Evolutionary conservation across 2,888 invertebrate genomes (phyloP).

Genomic region (Meghimatium bilineatum): DNA sequence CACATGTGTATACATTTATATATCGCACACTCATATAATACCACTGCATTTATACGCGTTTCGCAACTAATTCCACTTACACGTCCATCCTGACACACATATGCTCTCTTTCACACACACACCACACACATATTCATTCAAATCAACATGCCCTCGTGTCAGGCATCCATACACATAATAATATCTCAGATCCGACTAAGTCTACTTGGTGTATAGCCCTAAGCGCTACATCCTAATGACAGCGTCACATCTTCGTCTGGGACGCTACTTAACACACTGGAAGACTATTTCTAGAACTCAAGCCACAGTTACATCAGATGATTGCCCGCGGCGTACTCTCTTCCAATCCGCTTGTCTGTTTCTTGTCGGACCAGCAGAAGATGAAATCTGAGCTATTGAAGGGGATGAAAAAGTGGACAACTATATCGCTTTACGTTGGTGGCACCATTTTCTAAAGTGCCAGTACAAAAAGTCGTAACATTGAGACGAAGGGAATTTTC

Average conservation of each 20-base stretch:
- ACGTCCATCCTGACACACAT: no score
- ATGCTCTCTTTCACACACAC: no score
- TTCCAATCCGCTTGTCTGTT: not conserved
- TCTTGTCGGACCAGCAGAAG: not conserved
- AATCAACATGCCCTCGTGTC: no score
- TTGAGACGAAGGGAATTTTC: no score
- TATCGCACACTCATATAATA: not conserved
- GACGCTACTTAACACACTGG: not conserved
- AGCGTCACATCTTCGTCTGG: not conserved
- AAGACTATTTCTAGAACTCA: not conserved
- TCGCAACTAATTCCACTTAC: no score
- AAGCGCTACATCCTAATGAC: constrained; percentile 3
- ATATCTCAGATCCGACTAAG: not conserved
- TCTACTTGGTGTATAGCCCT: not conserved
- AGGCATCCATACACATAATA: no score
- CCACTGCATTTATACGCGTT: no score
- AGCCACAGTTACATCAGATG: not conserved
- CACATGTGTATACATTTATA: not conserved
- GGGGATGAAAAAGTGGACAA: not conserved
- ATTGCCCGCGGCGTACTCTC: constrained; percentile 2
- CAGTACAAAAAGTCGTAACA: no score
- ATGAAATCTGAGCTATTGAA: not conserved
- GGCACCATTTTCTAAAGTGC: no score
- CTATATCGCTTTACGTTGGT: no score
- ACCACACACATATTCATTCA: no score